These are phyloP conservation scores for Pycnonotus jocosus DNA, from an alignment of 2,113 vertebrate species.

Conservation along the genomic window DNA sequence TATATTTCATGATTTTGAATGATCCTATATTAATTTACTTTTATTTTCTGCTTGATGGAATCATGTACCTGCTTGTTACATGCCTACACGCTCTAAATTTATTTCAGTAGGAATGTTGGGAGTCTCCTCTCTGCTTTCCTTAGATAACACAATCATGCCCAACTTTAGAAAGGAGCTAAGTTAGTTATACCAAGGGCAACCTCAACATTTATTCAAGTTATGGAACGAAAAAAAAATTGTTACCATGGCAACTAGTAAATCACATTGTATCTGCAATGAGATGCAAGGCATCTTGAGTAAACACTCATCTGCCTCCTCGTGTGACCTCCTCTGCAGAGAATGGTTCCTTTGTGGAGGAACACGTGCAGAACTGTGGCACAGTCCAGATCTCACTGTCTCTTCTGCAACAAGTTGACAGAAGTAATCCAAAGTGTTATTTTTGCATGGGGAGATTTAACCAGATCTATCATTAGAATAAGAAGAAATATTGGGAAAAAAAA, in stretches of 20 bases:
- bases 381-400: background rate
- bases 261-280: conserved; percentile 36
- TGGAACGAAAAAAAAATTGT: conserved; percentile 62
- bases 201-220: conserved; percentile 56
- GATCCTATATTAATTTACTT: background rate
- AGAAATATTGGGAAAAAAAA: background rate
- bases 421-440: background rate
- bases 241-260: conserved; percentile 56
- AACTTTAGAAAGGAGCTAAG: conserved; percentile 33
- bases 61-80: background rate
- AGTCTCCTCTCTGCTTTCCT: background rate
- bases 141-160: background rate
- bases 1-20: background rate
- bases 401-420: background rate
- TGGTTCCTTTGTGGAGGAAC: background rate
- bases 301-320: background rate
- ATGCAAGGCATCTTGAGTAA: conserved; percentile 53
- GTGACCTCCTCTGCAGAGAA: conserved; percentile 19
- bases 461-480: background rate
- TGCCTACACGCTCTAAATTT: background rate
- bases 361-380: background rate
- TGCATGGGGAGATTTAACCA: background rate
- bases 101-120: background rate
- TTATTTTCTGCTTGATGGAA: background rate
- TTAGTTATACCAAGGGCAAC: conserved; percentile 29